Percentiles rank a stretch among this genome's conserved stretches.
Conservation (phyloP, 2,113 vertebrate genomes). For the Isurus oxyrinchus region DNA sequence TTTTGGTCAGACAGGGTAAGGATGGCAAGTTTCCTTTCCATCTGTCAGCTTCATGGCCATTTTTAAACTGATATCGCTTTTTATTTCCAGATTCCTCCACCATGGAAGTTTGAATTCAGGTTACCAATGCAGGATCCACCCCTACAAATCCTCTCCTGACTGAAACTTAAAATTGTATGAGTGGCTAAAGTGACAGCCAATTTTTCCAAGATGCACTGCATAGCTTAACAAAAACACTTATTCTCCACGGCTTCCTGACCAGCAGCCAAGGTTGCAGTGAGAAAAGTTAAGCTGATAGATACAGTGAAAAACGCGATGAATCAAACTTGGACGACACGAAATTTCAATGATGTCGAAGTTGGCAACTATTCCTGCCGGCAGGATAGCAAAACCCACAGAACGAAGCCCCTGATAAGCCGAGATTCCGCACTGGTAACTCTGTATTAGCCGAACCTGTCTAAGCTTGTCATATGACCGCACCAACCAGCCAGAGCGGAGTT, state of each 20-base stretch:
- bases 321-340: too few species aligned
- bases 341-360: too few species aligned
- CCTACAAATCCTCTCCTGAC: not conserved
- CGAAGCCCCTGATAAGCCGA: too few species aligned
- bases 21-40: not conserved
- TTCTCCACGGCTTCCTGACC: too few species aligned
- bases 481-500: too few species aligned
- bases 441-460: too few species aligned
- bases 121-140: too few species aligned
- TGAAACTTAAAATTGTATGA: not conserved
- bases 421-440: too few species aligned
- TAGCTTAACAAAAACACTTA: not conserved
- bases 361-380: too few species aligned
- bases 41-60: not conserved
- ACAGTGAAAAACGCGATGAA: not conserved
- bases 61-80: not conserved
- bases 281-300: not conserved
- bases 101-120: not conserved
- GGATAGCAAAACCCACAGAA: too few species aligned
- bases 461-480: too few species aligned
- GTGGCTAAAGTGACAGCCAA: not conserved
- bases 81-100: not conserved
- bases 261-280: not conserved
- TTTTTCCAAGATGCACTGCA: not conserved
- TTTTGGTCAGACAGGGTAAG: too few species aligned